Percentiles rank a stretch among this genome's conserved stretches.
These are phyloP conservation scores for Linurgus olivaceus DNA, from an alignment of 2,797 vertebrate species.

Conservation along the genomic window DNA sequence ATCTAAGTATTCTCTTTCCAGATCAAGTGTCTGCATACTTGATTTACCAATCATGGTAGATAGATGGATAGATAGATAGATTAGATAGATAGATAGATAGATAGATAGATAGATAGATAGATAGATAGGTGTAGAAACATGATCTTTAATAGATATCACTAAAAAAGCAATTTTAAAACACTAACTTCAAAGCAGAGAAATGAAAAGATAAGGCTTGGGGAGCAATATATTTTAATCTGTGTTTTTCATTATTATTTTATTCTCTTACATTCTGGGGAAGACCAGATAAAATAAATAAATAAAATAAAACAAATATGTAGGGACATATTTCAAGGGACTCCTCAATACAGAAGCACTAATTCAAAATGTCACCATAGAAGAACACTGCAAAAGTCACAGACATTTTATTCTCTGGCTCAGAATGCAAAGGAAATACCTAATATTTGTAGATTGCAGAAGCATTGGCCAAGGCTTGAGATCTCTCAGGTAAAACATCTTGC, in stretches of 20 bases:
- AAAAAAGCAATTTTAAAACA: not conserved
- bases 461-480: not conserved
- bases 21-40: not conserved
- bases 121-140: not conserved
- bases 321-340: not conserved
- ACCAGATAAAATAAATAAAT: no score
- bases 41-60: not conserved
- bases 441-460: not conserved
- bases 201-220: not conserved
- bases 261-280: not conserved
- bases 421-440: not conserved
- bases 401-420: not conserved
- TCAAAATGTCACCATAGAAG: not conserved
- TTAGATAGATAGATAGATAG: not conserved
- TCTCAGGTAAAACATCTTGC: not conserved
- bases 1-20: not conserved
- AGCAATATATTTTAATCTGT: not conserved
- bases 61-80: not conserved
- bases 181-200: not conserved
- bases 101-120: no score
- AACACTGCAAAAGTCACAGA: not conserved
- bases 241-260: not conserved
- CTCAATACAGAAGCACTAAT: not conserved
- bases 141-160: not conserved
- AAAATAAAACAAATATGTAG: not conserved